Percentiles rank a stretch among this genome's conserved stretches.
Conservation (phyloP, 2,113 vertebrate species). For the Pyrgilauda ruficollis region DNA sequence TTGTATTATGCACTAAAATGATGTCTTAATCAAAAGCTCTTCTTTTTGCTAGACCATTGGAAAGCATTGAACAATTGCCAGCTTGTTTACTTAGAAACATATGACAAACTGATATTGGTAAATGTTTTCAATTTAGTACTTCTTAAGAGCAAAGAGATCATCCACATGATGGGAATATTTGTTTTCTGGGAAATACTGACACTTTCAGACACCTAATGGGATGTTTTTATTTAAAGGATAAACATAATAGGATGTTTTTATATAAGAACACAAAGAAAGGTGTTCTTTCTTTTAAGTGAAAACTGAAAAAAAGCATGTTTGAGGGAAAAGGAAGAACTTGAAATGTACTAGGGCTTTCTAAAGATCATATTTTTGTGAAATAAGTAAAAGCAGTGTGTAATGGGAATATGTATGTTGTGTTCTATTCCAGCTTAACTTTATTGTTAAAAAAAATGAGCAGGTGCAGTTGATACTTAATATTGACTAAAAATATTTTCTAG, state of each 20-base stretch:
- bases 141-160: neutral
- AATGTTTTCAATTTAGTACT: neutral
- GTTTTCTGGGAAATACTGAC: neutral
- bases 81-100: neutral
- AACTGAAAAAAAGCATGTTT: neutral
- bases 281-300: neutral
- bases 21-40: neutral
- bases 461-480: neutral
- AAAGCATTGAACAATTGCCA: neutral
- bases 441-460: neutral
- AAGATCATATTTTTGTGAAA: neutral
- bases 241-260: neutral
- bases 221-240: too few species aligned
- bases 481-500: neutral
- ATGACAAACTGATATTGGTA: neutral
- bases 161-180: neutral
- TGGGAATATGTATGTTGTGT: neutral
- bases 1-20: neutral
- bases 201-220: neutral
- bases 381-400: neutral
- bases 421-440: neutral
- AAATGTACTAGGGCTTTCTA: neutral
- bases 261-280: too few species aligned
- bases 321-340: neutral
- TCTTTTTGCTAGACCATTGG: neutral